Conservation (phyloP, 2,797 vertebrate genomes). For the Coccyzus lansbergi region DNA sequence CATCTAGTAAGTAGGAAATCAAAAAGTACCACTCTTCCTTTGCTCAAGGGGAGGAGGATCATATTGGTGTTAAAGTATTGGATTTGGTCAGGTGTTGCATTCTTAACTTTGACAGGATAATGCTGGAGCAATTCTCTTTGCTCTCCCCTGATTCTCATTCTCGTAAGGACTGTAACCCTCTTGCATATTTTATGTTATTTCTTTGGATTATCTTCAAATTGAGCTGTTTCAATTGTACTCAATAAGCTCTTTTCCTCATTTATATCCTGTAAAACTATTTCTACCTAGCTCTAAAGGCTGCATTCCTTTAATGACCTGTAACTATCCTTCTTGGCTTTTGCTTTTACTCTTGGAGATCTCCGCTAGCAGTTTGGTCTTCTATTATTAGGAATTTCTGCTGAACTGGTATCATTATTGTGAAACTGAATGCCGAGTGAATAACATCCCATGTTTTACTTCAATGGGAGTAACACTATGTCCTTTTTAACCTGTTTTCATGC, state of each 20-base stretch:
- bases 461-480: rapidly evolving
- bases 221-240: neutral
- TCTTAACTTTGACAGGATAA: neutral
- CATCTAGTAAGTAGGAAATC: neutral
- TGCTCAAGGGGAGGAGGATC: neutral
- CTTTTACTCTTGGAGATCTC: neutral
- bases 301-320: neutral
- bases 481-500: neutral
- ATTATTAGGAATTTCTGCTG: neutral
- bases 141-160: neutral
- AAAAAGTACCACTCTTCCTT: neutral
- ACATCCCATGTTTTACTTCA: neutral
- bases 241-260: neutral
- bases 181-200: neutral
- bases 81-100: neutral
- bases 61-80: neutral
- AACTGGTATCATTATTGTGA: neutral
- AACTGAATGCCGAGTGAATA: neutral
- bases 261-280: neutral
- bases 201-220: neutral
- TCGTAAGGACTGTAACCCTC: neutral
- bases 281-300: neutral
- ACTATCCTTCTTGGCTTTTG: neutral
- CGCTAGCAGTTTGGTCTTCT: neutral
- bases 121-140: neutral